phyloP scores from a whole-genome alignment of 2,888 invertebrate genomes.

The Drosophila setosimentum region DNA sequence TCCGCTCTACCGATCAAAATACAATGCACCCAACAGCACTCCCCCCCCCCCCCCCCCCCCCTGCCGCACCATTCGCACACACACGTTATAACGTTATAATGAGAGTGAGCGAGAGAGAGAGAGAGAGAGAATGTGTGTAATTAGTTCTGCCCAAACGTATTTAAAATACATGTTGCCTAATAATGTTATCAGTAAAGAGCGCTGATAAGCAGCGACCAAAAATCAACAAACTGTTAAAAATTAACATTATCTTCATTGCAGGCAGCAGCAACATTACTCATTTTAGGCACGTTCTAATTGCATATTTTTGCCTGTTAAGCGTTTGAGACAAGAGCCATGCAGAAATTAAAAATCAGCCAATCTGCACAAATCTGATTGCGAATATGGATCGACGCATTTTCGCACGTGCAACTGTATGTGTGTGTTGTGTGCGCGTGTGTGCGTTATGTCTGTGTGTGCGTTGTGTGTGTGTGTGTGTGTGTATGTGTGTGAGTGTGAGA shows the following conservation, averaged over 20 bases:
- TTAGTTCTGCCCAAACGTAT: constrained; percentile 43
- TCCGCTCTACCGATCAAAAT: constrained; percentile 73
- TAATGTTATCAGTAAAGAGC: constrained; percentile 42
- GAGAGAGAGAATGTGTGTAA: constrained; percentile 14
- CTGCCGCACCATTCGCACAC: no score
- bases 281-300: constrained; percentile 39
- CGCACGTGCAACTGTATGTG: constrained; percentile 54
- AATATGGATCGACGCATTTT: constrained; percentile 36
- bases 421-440: constrained; percentile 9
- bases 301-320: background rate
- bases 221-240: constrained; percentile 45
- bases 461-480: constrained; percentile 21
- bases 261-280: constrained; percentile 29
- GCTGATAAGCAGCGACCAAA: constrained; percentile 57
- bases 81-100: constrained; percentile 8
- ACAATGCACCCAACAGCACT: constrained; percentile 49
- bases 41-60: no score
- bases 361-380: constrained; percentile 22
- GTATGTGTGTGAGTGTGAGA: constrained; percentile 43
- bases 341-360: background rate
- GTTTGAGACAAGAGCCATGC: background rate
- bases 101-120: background rate
- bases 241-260: constrained; percentile 18
- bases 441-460: constrained; percentile 1
- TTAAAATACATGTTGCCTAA: constrained; percentile 50